Conservation (phyloP, 2,113 vertebrate genomes). For the Coryphaenoides rupestris region DNA sequence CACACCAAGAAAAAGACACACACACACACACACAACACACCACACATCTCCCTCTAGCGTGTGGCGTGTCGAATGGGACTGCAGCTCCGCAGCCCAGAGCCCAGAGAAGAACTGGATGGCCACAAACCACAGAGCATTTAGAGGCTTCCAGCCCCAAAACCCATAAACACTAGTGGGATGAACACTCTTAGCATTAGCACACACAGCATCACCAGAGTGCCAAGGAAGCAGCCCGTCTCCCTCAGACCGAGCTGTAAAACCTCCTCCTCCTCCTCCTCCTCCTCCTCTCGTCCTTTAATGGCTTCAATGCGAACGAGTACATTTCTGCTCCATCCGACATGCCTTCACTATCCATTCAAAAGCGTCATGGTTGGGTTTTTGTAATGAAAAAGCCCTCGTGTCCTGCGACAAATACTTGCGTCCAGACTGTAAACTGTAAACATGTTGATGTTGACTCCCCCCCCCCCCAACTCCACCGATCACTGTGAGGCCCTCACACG, state of each 20-base stretch:
- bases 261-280: conserved; percentile 21
- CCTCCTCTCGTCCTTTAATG: conserved; percentile 41
- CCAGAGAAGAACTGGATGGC: conserved; percentile 34
- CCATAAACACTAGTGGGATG: conserved; percentile 49
- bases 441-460: no score
- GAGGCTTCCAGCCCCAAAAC: conserved; percentile 50
- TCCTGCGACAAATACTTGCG: conserved; percentile 33
- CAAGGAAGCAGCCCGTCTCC: no score
- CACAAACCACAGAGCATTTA: conserved; percentile 59
- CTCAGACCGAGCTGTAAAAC: conserved; percentile 3
- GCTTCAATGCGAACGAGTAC: conserved; percentile 48
- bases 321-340: conserved; percentile 52
- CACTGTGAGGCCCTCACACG: no score
- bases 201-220: conserved; percentile 19
- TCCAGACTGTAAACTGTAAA: no score
- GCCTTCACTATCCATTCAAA: conserved; percentile 20
- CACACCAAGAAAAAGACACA: conserved; percentile 23
- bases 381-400: conserved; percentile 41
- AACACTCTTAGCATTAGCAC: conserved; percentile 29
- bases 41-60: neutral
- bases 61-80: conserved; percentile 39
- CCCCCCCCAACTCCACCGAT: no score
- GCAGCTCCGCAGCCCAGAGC: conserved; percentile 38
- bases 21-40: no score
- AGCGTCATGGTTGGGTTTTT: conserved; percentile 43